These are phyloP conservation scores for Rhogogaster chlorosoma DNA, from an alignment of 2,888 invertebrate genomes.

Conservation along the genomic window DNA sequence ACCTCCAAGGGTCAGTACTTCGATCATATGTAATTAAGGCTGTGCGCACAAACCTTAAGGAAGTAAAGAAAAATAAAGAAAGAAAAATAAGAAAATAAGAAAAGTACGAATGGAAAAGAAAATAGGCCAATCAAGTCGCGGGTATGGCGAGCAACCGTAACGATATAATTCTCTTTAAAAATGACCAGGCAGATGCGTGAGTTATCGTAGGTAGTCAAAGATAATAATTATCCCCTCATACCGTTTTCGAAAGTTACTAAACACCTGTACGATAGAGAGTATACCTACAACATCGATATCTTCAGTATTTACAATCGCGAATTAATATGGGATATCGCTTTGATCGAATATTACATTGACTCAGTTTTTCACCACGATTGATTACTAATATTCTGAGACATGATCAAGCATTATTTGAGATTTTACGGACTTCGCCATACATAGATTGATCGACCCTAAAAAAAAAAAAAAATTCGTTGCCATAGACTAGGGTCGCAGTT, in stretches of 20 bases:
- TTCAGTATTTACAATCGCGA: neutral
- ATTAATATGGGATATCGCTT: neutral
- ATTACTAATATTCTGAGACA: too few relatives aligned
- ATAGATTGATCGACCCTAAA: too few relatives aligned
- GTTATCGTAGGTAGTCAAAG: constrained; percentile 13
- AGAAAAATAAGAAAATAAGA: neutral
- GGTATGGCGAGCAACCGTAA: neutral
- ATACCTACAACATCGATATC: neutral
- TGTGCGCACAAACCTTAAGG: constrained; percentile 2
- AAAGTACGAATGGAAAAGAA: neutral
- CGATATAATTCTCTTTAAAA: constrained; percentile 16
- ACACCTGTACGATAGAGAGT: neutral
- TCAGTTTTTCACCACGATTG: too few relatives aligned
- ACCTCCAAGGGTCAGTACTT: constrained; percentile 37
- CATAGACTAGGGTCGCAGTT: too few relatives aligned
- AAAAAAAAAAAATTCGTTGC: too few relatives aligned
- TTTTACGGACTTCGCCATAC: too few relatives aligned
- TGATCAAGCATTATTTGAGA: too few relatives aligned
- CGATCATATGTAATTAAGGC: constrained; percentile 30
- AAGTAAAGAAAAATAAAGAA: neutral
- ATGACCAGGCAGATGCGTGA: constrained; percentile 9
- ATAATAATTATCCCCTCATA: constrained; percentile 17
- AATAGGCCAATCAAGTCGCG: constrained; percentile 16
- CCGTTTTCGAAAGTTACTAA: constrained; percentile 20
- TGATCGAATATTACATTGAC: neutral